phyloP scores from a whole-genome alignment of 2,797 vertebrate species.

The Danio albolineatus region DNA sequence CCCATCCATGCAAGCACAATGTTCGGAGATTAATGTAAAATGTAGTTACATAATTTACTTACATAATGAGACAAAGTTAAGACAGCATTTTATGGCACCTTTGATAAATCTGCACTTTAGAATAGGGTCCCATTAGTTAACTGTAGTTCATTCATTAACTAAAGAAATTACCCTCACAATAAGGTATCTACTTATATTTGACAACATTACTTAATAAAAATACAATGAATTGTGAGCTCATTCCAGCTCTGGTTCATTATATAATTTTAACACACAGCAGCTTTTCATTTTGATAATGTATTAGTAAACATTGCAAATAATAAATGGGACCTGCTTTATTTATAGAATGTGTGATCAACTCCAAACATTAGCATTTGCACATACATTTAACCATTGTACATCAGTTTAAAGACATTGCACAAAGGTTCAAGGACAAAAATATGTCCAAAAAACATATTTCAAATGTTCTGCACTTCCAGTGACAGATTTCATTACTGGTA shows the following conservation, averaged over 20 bases:
- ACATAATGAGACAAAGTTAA: conserved; percentile 43
- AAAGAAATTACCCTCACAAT: neutral
- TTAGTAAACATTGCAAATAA: neutral
- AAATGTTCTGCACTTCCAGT: too few relatives aligned
- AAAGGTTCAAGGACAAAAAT: too few relatives aligned
- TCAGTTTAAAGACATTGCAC: too few relatives aligned
- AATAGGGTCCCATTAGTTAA: neutral
- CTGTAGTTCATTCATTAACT: neutral
- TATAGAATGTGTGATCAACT: too few relatives aligned
- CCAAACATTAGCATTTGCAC: too few relatives aligned
- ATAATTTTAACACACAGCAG: neutral
- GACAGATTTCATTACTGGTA: too few relatives aligned
- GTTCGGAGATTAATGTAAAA: conserved; percentile 44
- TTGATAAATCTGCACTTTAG: conserved; percentile 10
- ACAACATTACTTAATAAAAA: neutral
- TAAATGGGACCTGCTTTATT: too few relatives aligned
- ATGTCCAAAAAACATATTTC: too few relatives aligned
- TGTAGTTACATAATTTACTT: conserved; percentile 44
- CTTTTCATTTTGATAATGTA: neutral
- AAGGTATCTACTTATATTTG: neutral
- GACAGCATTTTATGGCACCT: conserved; percentile 44
- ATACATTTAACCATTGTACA: too few relatives aligned
- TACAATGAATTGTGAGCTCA: neutral
- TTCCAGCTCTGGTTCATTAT: neutral
- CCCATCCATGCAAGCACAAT: conserved; percentile 34